These are phyloP conservation scores for Heliconius eleuchia DNA, from an alignment of 1,140 invertebrate genomes.

Conservation along the genomic window DNA sequence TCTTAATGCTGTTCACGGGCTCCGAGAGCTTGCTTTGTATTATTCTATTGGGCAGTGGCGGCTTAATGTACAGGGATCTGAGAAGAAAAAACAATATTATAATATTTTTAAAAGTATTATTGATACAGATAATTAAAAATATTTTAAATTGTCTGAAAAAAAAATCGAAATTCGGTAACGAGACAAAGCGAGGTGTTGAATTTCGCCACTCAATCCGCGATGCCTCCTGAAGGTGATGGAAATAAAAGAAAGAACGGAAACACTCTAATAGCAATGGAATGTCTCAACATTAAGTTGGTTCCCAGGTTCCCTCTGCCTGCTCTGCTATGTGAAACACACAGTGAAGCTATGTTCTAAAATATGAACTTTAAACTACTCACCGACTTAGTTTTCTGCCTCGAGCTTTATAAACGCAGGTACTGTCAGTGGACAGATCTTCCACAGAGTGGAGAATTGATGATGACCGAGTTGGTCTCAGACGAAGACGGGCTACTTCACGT, in stretches of 20 bases:
- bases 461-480: constrained; percentile 83
- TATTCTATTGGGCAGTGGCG: constrained; percentile 54
- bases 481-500: constrained; percentile 57
- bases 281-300: no score
- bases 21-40: constrained; percentile 58
- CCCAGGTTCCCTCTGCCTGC: no score
- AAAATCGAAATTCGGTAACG: no score
- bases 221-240: no score
- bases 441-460: constrained; percentile 87
- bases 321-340: no score
- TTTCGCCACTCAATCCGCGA: no score
- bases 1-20: constrained; percentile 51
- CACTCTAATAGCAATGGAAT: no score
- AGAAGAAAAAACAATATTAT: constrained; percentile 8
- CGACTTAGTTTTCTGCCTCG: constrained; percentile 73
- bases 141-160: no score
- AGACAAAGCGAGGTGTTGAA: no score
- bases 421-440: constrained; percentile 88
- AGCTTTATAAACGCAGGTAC: constrained; percentile 87
- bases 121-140: no score
- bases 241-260: no score
- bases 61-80: constrained; percentile 75
- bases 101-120: not conserved
- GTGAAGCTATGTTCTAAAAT: no score
- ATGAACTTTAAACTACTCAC: constrained; percentile 38